phyloP scores from a whole-genome alignment of 53 echinoderm and acorn worm species.

The Pentamera pediparva region DNA sequence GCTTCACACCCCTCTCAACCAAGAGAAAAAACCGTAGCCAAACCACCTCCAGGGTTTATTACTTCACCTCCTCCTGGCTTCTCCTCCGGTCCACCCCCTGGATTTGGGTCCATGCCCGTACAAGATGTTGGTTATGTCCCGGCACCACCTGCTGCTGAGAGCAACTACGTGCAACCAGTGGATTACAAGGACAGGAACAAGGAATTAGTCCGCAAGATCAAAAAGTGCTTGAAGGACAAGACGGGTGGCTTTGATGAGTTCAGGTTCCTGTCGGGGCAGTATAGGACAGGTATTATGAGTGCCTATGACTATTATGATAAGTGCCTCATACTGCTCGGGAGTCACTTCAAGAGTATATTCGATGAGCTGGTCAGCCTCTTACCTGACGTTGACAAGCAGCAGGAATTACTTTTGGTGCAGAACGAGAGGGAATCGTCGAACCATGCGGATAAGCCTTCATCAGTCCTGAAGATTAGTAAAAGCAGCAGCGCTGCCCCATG shows the following conservation, averaged over 20 bases:
- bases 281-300: constrained; percentile 45
- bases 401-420: constrained; percentile 65
- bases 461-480: constrained; percentile 52
- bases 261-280: constrained; percentile 65
- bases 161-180: constrained; percentile 35
- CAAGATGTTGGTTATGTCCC: neutral
- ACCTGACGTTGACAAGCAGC: constrained; percentile 76
- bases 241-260: constrained; percentile 64
- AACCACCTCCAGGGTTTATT: constrained; percentile 49
- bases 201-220: constrained; percentile 55
- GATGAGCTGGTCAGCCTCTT: constrained; percentile 81
- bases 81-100: constrained; percentile 49
- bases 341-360: constrained; percentile 69
- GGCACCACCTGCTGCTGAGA: neutral
- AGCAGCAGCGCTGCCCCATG: constrained; percentile 36
- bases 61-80: neutral
- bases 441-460: constrained; percentile 22
- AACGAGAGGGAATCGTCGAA: constrained; percentile 31
- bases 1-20: constrained; percentile 29
- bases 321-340: constrained; percentile 59
- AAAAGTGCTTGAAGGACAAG: constrained; percentile 44
- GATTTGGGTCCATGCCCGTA: constrained; percentile 42
- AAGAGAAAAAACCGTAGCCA: neutral
- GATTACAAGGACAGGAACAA: constrained; percentile 75
- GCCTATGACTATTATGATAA: constrained; percentile 57